Evolutionary conservation across 92 coral and sea anemone species (phyloP).

Genomic region (Porites evermanni): DNA sequence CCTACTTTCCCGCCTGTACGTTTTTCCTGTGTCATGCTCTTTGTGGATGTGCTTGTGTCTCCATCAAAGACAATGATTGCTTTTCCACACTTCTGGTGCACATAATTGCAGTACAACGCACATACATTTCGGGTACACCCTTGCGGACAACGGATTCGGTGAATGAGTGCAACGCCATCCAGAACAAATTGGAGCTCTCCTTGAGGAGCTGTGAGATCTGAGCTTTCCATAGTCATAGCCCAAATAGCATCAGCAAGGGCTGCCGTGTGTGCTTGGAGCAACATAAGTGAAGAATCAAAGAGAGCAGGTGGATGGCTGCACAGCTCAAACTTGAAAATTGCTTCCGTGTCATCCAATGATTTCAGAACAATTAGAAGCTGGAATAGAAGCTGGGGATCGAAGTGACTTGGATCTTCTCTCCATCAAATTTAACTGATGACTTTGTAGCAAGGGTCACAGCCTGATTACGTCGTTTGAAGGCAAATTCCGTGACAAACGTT

Average conservation of each 20-base stretch:
- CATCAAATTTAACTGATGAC: conserved; percentile 23
- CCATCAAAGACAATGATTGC: conserved; percentile 4
- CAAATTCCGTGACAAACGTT: too few species aligned
- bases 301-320: conserved; percentile 58
- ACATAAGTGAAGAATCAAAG: conserved; percentile 42
- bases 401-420: conserved; percentile 43
- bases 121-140: not conserved
- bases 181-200: too few species aligned
- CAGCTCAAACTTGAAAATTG: conserved; percentile 46
- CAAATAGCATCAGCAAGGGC: conserved; percentile 52
- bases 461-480: too few species aligned
- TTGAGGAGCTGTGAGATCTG: conserved; percentile 36
- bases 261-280: conserved; percentile 32
- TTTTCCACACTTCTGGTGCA: conserved; percentile 6
- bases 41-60: not conserved
- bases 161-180: conserved; percentile 57
- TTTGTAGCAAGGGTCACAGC: not conserved
- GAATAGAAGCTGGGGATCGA: conserved; percentile 50
- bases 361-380: conserved; percentile 34
- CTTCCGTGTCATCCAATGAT: conserved; percentile 2
- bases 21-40: conserved; percentile 51
- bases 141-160: conserved; percentile 44
- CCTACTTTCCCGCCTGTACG: conserved; percentile 35
- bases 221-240: conserved; percentile 3
- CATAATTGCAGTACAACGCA: not conserved